Base-by-base conservation (phyloP, 2,797 vertebrate genomes). In the Anableps anableps region DNA sequence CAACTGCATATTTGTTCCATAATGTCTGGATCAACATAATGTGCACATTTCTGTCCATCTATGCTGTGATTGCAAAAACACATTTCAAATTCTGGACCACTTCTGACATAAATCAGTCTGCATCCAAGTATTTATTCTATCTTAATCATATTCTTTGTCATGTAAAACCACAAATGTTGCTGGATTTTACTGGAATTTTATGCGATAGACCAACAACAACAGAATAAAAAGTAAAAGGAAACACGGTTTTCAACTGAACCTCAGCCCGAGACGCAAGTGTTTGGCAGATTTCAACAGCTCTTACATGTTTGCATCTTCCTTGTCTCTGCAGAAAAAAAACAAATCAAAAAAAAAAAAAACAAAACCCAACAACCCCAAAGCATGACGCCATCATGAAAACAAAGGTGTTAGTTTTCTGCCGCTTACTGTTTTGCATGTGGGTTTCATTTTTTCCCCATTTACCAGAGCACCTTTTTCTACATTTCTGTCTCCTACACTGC, bases 21-120 rank as follows among this genome's bases (percentile, higher is more conserved):
- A 50, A 50, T 50, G 16, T 48, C 14, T 50, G 48, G 47, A 64
- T 72, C 75, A 26, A 68, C 31, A 62, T 45, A 6, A 58, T n/a
- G 11, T 21, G n/a, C 23, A 55, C 45, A 19, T 80, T 48, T 2
- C 58, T 38, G 73, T 31, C 21, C 17, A 31, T 34, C 6, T 38
- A n/a, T 9, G 50, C 73, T 55, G 26, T 14, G 14, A 43, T 31
- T 72, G 21, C 6, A 76, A 72, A 79, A 79, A 10, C 11, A 79
- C 75, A 36, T 9, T 48, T 29, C 51, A 51, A 29, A 70, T 36
- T 45, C 10, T 34, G 66, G 9, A 53, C 21, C 7, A n/a, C 21
- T 45, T 31, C 13, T 16, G 31, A 34, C 60, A 62, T 55, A 58
- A 21, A 19, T 48, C 23, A 55, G 17, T 72, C 2, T 79, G 4